A percentile compares a stretch with the other conserved stretches of the same genome.
Conservation (phyloP, 2,797 vertebrate genomes). For the Yasuhikotakia modesta region DNA sequence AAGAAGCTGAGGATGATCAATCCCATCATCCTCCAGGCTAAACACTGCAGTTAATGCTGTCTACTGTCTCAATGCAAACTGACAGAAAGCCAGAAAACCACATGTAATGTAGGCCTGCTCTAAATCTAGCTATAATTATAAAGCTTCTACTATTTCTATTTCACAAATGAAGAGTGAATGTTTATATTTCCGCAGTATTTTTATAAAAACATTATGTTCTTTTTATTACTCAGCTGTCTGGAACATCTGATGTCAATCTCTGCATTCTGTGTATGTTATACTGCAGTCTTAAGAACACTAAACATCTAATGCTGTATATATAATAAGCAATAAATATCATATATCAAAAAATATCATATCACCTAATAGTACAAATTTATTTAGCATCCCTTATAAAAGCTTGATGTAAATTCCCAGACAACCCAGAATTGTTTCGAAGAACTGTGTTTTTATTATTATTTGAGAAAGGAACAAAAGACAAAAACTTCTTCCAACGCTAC, state of each 20-base stretch:
- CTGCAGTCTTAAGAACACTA: too few species aligned
- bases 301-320: background rate
- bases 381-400: background rate
- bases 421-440: background rate
- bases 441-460: slow-evolving; percentile 23
- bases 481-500: slow-evolving; percentile 39
- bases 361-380: background rate
- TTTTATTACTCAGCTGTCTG: slow-evolving; percentile 1
- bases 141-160: slow-evolving; percentile 1
- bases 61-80: slow-evolving; percentile 46
- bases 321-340: background rate
- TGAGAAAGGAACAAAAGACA: slow-evolving; percentile 59
- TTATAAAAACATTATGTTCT: background rate
- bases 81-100: slow-evolving; percentile 14
- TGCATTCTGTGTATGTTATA: background rate
- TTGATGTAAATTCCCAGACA: background rate
- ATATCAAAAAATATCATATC: too few species aligned
- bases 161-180: slow-evolving; percentile 24
- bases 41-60: slow-evolving; percentile 17
- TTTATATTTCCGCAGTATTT: slow-evolving; percentile 3
- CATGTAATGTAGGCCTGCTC: slow-evolving; percentile 9
- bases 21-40: slow-evolving; percentile 8
- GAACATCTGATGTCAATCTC: background rate
- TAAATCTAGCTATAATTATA: slow-evolving; percentile 15
- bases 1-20: slow-evolving; percentile 21